Conservation (phyloP, 2,797 vertebrate species). For the Phalanger gymnotis region DNA sequence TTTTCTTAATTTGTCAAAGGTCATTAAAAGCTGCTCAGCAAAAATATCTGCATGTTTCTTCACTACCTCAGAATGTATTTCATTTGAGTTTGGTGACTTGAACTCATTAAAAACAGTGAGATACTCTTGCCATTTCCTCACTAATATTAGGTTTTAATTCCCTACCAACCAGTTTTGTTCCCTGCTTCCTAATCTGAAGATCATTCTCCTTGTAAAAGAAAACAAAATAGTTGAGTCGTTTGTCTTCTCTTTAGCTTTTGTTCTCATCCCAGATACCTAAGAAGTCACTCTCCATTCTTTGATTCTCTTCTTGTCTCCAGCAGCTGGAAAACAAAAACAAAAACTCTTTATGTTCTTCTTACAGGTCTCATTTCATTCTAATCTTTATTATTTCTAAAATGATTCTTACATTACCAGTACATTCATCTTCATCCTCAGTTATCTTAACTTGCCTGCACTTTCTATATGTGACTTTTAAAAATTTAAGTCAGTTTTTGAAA, state of each 20-base stretch:
- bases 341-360: no score
- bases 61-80: not conserved
- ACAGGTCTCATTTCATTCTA: not conserved
- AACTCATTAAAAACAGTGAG: not conserved
- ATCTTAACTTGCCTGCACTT: not conserved
- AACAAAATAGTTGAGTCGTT: not conserved
- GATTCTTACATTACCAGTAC: not conserved
- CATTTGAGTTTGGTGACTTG: not conserved
- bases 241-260: not conserved
- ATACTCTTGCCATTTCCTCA: no score
- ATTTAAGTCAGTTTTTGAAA: not conserved
- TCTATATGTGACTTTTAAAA: not conserved
- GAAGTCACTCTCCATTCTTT: not conserved
- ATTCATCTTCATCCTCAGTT: not conserved
- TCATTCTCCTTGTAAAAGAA: not conserved
- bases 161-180: not conserved
- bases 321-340: no score
- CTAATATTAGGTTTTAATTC: not conserved
- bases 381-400: not conserved
- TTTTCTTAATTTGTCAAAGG: not conserved
- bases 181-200: not conserved
- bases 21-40: not conserved
- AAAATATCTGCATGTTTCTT: not conserved
- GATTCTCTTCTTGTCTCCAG: not conserved
- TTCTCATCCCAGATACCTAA: not conserved